Evolutionary conservation across 2,888 invertebrate genomes (phyloP), one percentile per base, ranked within the genome.

Genomic region (Villa cingulata): DNA sequence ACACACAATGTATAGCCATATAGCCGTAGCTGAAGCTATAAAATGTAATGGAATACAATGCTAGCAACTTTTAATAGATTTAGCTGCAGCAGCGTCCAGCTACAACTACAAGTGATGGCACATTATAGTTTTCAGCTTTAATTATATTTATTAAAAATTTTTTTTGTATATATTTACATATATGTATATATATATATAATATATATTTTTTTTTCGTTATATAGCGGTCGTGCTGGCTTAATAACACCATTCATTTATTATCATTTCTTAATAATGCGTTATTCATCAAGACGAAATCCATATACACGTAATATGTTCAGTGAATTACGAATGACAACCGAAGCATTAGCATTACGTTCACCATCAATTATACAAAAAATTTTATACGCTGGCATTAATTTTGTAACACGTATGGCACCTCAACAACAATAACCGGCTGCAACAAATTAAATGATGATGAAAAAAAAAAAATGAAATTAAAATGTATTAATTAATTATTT

Each of bases 241-340:
- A 73, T 97, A 62, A 86, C 94, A 15, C 95, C 96, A 40, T 87
- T 98, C 71, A 80, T 95, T 61, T 98, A 97, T 75, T 97, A 95
- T 72, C 89, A 96, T 67, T 98, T 98, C 72, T 73, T 98, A 60
- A 80, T 83, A 51, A 78, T 91, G 65, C 83, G 98, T 52, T 94
- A 97, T 72, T 74, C 86, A 51, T 97, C 97, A 7, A 80, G 91
- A 49, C 82, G 98, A 58, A 98, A 98, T 75, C 95, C 96, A 0
- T 91, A 90, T 73, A 92, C 92, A 46, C 82, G 92, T 64, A 91
- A 83, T 66, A 85, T 92, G 69, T 96, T 95, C 74, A 77, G 79
- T 55, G 95, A 95, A 68, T 72, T 97, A 60, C 78, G 90, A 55
- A 73, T 81, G 55, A 71, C 77, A 1, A 72, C 83, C 10, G 86